Conservation (phyloP, 2,797 vertebrate genomes). For the Iguana delicatissima region DNA sequence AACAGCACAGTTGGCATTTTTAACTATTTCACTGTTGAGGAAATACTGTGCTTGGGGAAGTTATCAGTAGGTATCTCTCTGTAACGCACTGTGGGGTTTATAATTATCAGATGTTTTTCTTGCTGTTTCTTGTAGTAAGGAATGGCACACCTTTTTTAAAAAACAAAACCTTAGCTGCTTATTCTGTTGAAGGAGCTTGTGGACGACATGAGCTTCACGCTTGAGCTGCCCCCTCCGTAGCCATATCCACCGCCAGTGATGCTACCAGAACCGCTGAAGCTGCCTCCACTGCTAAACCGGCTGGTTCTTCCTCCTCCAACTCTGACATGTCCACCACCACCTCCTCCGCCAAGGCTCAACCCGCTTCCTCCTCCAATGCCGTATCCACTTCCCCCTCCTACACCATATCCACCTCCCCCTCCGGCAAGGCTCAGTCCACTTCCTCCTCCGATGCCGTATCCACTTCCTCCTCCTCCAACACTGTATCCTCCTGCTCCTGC, state of each 20-base stretch:
- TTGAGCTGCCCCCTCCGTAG: constrained; percentile 54
- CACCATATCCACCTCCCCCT: constrained; percentile 8
- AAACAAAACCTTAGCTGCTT: constrained; percentile 26
- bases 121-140: constrained; percentile 21
- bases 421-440: constrained; percentile 48
- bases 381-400: constrained; percentile 40
- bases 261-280: constrained; percentile 21
- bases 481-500: constrained; percentile 43
- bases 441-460: constrained; percentile 5
- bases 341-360: not conserved
- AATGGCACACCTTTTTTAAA: not conserved
- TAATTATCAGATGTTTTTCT: not conserved
- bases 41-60: constrained; percentile 42
- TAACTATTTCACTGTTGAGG: not conserved
- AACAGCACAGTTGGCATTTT: not conserved
- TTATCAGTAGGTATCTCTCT: not conserved
- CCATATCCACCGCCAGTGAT: constrained; percentile 15
- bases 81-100: not conserved
- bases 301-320: constrained; percentile 1
- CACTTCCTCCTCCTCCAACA: not conserved
- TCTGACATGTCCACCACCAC: constrained; percentile 4
- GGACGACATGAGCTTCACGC: constrained; percentile 49
- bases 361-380: not conserved
- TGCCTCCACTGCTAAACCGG: constrained; percentile 27
- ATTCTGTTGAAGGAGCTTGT: constrained; percentile 35